These are phyloP conservation scores for Trinectes maculatus DNA, from an alignment of 2,113 vertebrate genomes.

Conservation along the genomic window DNA sequence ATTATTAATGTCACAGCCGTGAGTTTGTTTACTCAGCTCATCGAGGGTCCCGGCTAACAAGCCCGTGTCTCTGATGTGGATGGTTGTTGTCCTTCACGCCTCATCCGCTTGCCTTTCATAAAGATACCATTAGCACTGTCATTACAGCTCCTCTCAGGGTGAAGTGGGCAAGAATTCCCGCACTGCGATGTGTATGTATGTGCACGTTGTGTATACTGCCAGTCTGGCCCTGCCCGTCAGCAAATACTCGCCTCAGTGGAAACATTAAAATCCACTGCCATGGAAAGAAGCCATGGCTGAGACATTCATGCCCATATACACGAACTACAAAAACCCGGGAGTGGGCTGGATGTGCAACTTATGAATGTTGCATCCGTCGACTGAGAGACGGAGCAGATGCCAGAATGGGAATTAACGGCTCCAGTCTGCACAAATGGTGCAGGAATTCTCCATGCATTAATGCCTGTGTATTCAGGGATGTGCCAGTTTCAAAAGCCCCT, in stretches of 20 bases:
- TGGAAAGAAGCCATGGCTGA: constrained; percentile 63
- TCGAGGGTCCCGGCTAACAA: constrained; percentile 66
- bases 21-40: constrained; percentile 67
- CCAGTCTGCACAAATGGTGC: constrained; percentile 46
- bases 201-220: constrained; percentile 33
- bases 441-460: constrained; percentile 50
- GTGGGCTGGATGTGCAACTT: constrained; percentile 52
- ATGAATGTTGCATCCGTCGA: constrained; percentile 50
- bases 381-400: constrained; percentile 46
- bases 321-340: constrained; percentile 51
- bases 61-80: constrained; percentile 59
- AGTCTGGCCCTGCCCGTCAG: constrained; percentile 57
- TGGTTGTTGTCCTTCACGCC: constrained; percentile 68
- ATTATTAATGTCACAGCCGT: constrained; percentile 58
- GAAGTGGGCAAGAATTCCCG: constrained; percentile 31
- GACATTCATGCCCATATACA: constrained; percentile 49
- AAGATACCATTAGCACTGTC: constrained; percentile 66
- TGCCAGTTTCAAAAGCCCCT: constrained; percentile 65
- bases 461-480: constrained; percentile 34
- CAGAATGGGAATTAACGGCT: constrained; percentile 59
- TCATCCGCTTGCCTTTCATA: constrained; percentile 73
- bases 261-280: constrained; percentile 65
- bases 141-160: constrained; percentile 60
- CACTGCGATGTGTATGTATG: constrained; percentile 22
- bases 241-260: constrained; percentile 67